phyloP scores from a whole-genome alignment of 2,797 vertebrate genomes.

The Trachurus trachurus region DNA sequence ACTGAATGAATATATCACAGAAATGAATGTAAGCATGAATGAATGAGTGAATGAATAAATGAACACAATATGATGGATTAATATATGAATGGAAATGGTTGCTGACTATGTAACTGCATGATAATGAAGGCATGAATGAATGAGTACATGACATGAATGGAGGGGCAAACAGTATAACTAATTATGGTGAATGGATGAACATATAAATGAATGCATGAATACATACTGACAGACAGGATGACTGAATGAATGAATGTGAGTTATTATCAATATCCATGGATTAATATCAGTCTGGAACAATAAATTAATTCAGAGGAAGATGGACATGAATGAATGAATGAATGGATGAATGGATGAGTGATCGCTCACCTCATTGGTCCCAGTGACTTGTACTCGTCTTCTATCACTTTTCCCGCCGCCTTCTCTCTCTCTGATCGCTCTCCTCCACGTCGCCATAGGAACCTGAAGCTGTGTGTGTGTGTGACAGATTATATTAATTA shows the following conservation, averaged over 20 bases:
- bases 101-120: too few relatives aligned
- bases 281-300: too few relatives aligned
- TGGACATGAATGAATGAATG: too few relatives aligned
- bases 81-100: too few relatives aligned
- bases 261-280: too few relatives aligned
- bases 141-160: background rate
- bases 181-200: too few relatives aligned
- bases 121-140: background rate
- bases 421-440: constrained; percentile 82
- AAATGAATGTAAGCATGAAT: too few relatives aligned
- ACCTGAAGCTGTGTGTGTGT: constrained; percentile 82
- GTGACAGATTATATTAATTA: constrained; percentile 1
- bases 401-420: constrained; percentile 86
- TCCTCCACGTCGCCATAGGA: constrained; percentile 85
- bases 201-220: background rate
- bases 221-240: too few relatives aligned
- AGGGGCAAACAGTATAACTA: background rate
- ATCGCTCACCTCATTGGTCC: constrained; percentile 88
- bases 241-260: too few relatives aligned
- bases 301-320: too few relatives aligned
- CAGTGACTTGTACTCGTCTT: constrained; percentile 88
- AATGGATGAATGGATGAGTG: background rate
- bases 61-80: background rate
- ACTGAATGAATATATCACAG: background rate
- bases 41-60: background rate